Conservation (phyloP, 2,888 invertebrate genomes). For the Nezara viridula region DNA sequence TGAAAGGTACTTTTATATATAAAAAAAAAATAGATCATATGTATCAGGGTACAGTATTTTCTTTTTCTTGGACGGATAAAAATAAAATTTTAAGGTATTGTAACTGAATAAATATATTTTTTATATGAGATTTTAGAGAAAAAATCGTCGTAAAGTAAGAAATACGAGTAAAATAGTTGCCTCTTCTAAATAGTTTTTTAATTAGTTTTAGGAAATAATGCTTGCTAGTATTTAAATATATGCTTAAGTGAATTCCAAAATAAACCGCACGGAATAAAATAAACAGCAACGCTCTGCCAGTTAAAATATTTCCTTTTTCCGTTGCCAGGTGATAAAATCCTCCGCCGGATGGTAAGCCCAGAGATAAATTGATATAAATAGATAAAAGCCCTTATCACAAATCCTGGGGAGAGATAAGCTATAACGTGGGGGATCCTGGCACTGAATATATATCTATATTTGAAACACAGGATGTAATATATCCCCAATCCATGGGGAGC, state of each 20-base stretch:
- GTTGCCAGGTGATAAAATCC: slow-evolving; percentile 39
- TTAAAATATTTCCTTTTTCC: not conserved
- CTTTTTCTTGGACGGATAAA: no score
- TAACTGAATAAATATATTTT: no score
- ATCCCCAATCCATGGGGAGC: slow-evolving; percentile 21
- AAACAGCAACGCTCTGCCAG: not conserved
- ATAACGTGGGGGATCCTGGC: not conserved
- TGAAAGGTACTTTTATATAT: no score
- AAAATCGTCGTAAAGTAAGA: no score
- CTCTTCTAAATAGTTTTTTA: no score
- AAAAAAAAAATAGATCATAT: no score
- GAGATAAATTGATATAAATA: slow-evolving; percentile 44
- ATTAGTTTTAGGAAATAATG: no score
- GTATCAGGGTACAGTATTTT: no score
- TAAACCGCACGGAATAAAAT: not conserved
- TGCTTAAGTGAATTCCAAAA: not conserved
- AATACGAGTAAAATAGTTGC: no score
- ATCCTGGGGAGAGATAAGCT: slow-evolving; percentile 4
- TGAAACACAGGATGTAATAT: slow-evolving; percentile 44
- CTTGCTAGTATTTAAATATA: no score
- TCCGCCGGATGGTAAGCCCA: not conserved
- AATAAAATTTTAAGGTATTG: no score
- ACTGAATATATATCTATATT: slow-evolving; percentile 19
- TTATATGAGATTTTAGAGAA: no score
- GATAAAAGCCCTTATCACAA: slow-evolving; percentile 47